Percentiles rank a stretch among this genome's conserved stretches.
These are phyloP conservation scores for Lapara coniferarum DNA, from an alignment of 2,888 invertebrate genomes.

Conservation along the genomic window DNA sequence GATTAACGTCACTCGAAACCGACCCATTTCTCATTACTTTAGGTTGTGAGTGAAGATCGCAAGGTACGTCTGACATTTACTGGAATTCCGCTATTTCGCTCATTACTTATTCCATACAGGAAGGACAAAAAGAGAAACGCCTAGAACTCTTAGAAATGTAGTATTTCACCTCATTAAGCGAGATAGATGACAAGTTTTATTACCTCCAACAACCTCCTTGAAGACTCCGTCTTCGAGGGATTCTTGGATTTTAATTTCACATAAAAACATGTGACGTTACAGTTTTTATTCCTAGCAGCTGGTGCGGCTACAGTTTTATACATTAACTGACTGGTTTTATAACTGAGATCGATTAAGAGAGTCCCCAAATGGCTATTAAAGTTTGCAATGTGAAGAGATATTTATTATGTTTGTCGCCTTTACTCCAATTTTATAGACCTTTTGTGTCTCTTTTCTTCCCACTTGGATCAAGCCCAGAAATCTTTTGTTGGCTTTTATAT, in stretches of 20 bases:
- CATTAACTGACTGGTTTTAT: conserved; percentile 11
- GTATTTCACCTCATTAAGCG: conserved; percentile 37
- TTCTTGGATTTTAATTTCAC: conserved; percentile 19
- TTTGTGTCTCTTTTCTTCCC: conserved; percentile 18
- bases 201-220: conserved; percentile 21
- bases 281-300: not conserved
- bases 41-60: conserved; percentile 25
- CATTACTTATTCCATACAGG: conserved; percentile 35
- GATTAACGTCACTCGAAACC: conserved; percentile 7
- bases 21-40: conserved; percentile 21
- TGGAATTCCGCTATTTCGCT: conserved; percentile 34
- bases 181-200: conserved; percentile 35
- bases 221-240: no score
- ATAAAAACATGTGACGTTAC: not conserved
- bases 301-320: not conserved
- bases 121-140: conserved; percentile 30
- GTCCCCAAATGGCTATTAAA: conserved; percentile 24
- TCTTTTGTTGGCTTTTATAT: conserved; percentile 17
- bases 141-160: conserved; percentile 32
- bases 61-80: conserved; percentile 33
- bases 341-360: conserved; percentile 17
- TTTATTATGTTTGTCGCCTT: conserved; percentile 21
- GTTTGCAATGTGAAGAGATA: conserved; percentile 21
- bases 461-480: conserved; percentile 19
- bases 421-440: conserved; percentile 22